These are phyloP conservation scores for Esox niger DNA, from an alignment of 2,113 vertebrate species.

Conservation along the genomic window DNA sequence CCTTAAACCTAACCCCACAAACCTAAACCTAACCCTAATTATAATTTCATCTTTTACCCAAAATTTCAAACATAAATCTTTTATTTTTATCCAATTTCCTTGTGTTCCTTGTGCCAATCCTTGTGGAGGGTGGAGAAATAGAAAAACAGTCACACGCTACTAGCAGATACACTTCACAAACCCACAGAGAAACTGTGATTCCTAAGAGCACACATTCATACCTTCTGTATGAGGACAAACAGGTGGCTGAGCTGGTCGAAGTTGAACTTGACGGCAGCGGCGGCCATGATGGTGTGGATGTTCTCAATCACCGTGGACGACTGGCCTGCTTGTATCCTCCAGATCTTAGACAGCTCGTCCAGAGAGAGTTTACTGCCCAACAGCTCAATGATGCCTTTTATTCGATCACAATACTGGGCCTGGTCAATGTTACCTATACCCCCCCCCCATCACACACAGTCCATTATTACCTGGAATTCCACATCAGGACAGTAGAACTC, in stretches of 20 bases:
- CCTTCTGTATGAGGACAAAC: slow-evolving; percentile 97
- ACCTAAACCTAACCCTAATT: not conserved
- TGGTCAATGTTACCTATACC: slow-evolving; percentile 94
- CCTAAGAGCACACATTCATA: slow-evolving; percentile 37
- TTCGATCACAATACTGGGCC: slow-evolving; percentile 97
- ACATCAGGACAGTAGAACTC: not conserved
- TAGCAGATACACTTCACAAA: not conserved
- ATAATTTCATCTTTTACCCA: too few relatives aligned
- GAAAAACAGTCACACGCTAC: too few relatives aligned
- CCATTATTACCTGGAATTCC: not conserved
- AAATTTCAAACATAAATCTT: too few relatives aligned
- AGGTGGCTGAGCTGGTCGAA: slow-evolving; percentile 96
- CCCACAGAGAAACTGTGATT: not conserved
- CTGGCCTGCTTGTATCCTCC: slow-evolving; percentile 98
- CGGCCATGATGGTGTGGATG: slow-evolving; percentile 96
- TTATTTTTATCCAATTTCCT: too few relatives aligned
- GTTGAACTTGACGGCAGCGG: slow-evolving; percentile 95
- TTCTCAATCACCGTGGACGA: slow-evolving; percentile 99
- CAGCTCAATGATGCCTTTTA: slow-evolving; percentile 98
- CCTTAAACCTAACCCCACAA: too few relatives aligned
- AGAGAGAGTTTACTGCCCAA: slow-evolving; percentile 96
- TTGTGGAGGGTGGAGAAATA: too few relatives aligned
- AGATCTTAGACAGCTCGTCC: slow-evolving; percentile 97
- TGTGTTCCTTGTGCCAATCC: too few relatives aligned
- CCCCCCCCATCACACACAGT: slow-evolving; percentile 21